Base-by-base conservation (phyloP, 2,113 vertebrate species). In the Anolis carolinensis region DNA sequence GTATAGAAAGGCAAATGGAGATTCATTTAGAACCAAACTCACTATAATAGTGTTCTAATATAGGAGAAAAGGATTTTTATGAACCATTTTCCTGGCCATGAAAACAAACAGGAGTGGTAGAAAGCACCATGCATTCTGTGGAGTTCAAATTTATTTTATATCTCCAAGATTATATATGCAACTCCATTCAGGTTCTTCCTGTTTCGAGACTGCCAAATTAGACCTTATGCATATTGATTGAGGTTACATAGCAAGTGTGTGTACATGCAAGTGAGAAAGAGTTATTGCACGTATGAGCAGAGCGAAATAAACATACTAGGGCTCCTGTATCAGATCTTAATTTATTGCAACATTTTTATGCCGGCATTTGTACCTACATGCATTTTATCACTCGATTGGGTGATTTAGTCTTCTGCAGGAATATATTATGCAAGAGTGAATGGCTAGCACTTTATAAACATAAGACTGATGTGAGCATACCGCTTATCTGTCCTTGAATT, bases 401-500 rank as follows among this genome's bases (percentile, higher is more conserved):
- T 90, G 88, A 95, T 91, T 93, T 90, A 93, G 83, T 81, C 89
- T 94, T 93, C 85, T 82, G 65, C 70, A 91, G 87, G 92, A 90
- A 89, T 91, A 87, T 91, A 90, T 93, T 95, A 91, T 86, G 75
- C 73, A 93, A 93, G 80, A 84, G 75, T 85, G 86, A 81, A 89
- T 86, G 84, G 75, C 83, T 93, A 83, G 76, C 83, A 85, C 82
- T 91, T 93, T 92, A 89, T 89, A 94, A 94, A 88, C 80, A 81
- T 77, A 90, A 84, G 87, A 91, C 65, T 85, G 78, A 88, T 85
- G 79, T 70, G 89, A 67, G 48, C 67, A 81, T 88, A 88, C 70
- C 52, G 91, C 87, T 93, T 89, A 91, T 93, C 90, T 79, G 86
- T 85, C 91, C 92, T 95, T 95, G 93, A 91, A 94, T 93, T 95